Base-by-base conservation (phyloP, 2,113 vertebrate species). In the Psittacula cyanocephala region DNA sequence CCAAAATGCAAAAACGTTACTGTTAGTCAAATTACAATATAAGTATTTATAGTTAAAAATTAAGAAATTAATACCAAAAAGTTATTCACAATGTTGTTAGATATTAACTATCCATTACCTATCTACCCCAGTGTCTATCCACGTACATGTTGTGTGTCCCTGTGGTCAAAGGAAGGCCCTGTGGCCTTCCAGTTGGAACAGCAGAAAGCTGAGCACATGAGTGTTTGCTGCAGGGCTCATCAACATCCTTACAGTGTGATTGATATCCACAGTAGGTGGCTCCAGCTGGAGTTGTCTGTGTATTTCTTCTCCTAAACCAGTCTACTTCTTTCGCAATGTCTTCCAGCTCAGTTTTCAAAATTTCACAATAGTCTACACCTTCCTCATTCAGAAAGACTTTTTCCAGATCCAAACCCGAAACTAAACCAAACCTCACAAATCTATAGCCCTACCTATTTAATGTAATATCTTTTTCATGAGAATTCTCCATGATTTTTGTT, bases 371-470 rank as follows among this genome's bases (percentile, higher is more conserved):
- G 7, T 11, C 11, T 69, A 24, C 10, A 10, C 6, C 27, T 8
- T 2, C 7, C 24, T 64, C 6, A 63, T 68, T 64, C 20, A 72
- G 13, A 59, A 76, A 55, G 57, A 6, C 13, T 57, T 3, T 43
- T 80, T 80, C 23, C 28, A 72, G 23, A 14, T 43, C 31, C 0
- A 70, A 76, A 47, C 4, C 0, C 0, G 7, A 20, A 35, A 6
- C 6, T 16, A 57, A 63, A 52, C 1, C 3, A 43, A 37, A 39
- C 28, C 22, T 89, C 18, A 28, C 9, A 25, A 7, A 29, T 68
- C 27, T 47, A 16, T 49, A 81, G 12, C 6, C 3, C 4, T 27
- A 57, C 7, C 1, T 11, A 15, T 18, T 67, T 57, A 62, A 37
- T 16, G 23, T 8, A 67, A 31, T 27, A 29, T 2, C 4, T 57